Evolutionary conservation across 1,140 invertebrate genomes (phyloP), one percentile per base, ranked within the genome.

Genomic region (Drosophila ananassae): DNA sequence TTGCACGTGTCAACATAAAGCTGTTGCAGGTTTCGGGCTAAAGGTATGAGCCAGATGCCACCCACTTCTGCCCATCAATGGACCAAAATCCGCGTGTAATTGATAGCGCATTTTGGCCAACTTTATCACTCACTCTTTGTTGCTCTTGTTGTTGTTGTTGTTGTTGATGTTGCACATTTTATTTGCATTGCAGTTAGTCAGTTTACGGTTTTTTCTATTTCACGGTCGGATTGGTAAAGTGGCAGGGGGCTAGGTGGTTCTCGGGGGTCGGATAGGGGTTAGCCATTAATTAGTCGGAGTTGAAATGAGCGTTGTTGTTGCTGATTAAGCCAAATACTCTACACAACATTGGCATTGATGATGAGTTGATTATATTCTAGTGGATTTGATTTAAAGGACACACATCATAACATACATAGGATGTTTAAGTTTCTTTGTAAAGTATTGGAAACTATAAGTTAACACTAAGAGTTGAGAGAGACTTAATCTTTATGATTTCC

Each of bases 1-100:
- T 87, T 85, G 82, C 81, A 82, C 74, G 82, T 87, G 81, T 85
- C 81, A 85, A 85, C 78, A 85, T 62, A 68, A 76, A 84, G 54
- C 75, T 77, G 81, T 73, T 85, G 80, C 80, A 84, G 80, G 44
- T 47, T 47, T 17, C 39, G 3, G 39, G 39, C 39, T 44, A 21
- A 13, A 5, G 41, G 80, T 85, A n/a, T 13, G 30, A 6, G 25
- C 24, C 64, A 66, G 21, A 17, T 4, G 2, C 8, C 47, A 17
- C 32, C 21, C 5, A 25, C 21, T 22, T n/a, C 52, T 1, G 10
- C 7, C 59, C 67, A 81, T 74, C 79, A 82, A 77, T 81, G 81
- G 73, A 75, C 82, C 87, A 87, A 85, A 85, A 87, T 85, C 81
- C 69, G 50, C 76, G 46, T 79, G 80, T 84, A 85, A 84, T 84